Evolutionary conservation across 2,888 invertebrate genomes (phyloP).

Genomic region (Chironomus riparius): DNA sequence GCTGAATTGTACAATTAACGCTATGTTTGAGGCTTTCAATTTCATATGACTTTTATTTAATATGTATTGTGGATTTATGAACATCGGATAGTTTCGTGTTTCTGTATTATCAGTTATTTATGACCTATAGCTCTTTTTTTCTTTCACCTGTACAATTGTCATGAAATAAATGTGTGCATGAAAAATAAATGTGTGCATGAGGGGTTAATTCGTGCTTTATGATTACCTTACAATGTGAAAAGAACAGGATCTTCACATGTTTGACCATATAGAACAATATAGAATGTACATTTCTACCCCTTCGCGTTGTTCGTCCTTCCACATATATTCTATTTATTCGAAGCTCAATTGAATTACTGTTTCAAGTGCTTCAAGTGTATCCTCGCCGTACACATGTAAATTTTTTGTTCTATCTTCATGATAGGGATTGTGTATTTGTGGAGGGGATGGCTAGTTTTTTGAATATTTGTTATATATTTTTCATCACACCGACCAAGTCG

Average conservation of each 20-base stretch:
- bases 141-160: conserved; percentile 17
- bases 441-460: background rate
- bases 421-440: background rate
- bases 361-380: conserved; percentile 1
- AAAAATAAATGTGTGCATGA: background rate
- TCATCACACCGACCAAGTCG: background rate
- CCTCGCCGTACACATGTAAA: conserved; percentile 11
- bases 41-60: background rate
- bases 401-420: background rate
- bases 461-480: conserved; percentile 7
- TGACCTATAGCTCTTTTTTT: conserved; percentile 10
- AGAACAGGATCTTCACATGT: conserved; percentile 27
- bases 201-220: conserved; percentile 15
- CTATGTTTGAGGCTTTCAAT: background rate
- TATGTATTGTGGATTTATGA: background rate
- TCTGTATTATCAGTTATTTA: conserved; percentile 25
- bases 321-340: background rate
- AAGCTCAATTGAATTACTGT: conserved; percentile 1
- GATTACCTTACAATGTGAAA: background rate
- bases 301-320: background rate
- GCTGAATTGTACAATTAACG: background rate
- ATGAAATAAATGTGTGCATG: background rate
- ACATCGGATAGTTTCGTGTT: background rate
- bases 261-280: conserved; percentile 14
- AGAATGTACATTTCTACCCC: background rate